These are phyloP conservation scores for Neodiprion pinetum DNA, from an alignment of 1,140 invertebrate species.

Conservation along the genomic window DNA sequence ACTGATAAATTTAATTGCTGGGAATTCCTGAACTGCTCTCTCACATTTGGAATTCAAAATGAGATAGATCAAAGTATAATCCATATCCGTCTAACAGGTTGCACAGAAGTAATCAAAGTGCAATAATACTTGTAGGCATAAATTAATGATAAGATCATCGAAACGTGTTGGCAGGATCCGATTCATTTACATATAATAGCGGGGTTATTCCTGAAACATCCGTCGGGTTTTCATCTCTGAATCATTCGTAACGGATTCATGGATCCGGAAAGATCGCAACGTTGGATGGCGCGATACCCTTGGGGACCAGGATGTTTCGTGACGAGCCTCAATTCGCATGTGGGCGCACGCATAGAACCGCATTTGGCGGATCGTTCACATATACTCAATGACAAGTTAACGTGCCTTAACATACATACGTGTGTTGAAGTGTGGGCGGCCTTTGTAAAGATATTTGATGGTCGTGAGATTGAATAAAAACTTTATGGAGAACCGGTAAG, in stretches of 20 bases:
- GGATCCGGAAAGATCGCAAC: conserved; percentile 1
- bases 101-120: no score
- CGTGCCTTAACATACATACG: no score
- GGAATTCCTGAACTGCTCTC: neutral
- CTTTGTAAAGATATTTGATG: no score
- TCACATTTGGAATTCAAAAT: neutral
- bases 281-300: neutral
- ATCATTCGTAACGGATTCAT: neutral
- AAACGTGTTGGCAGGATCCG: neutral
- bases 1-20: neutral
- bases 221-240: neutral
- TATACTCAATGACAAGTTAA: no score
- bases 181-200: conserved; percentile 1
- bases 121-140: no score
- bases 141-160: neutral
- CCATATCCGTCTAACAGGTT: neutral
- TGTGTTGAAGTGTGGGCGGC: no score
- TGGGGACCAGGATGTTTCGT: neutral
- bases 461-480: no score
- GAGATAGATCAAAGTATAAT: neutral
- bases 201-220: neutral
- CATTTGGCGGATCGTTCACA: no score
- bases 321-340: neutral
- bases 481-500: no score
- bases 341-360: no score